A percentile compares a stretch with the other conserved stretches of the same genome.
These are phyloP conservation scores for Ophthalmolycus amberensis DNA, from an alignment of 2,113 vertebrate genomes.

Conservation along the genomic window DNA sequence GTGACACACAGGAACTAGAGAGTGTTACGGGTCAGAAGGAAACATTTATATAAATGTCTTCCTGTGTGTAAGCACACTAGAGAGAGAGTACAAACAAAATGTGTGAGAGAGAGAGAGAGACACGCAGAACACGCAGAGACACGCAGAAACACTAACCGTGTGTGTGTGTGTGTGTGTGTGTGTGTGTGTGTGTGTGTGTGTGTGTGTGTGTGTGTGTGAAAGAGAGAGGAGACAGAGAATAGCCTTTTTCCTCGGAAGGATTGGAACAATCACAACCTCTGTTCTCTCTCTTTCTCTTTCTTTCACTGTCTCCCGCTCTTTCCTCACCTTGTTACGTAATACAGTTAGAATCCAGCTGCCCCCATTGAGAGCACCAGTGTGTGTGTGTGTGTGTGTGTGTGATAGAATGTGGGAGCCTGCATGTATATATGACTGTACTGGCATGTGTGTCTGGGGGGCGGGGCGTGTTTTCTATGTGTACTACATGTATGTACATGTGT, in stretches of 20 bases:
- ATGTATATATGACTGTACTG: background rate
- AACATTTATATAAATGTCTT: background rate
- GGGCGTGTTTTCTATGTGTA: background rate
- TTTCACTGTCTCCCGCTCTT: conserved; percentile 30
- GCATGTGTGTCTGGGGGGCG: background rate
- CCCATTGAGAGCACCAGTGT: conserved; percentile 20
- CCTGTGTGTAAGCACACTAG: background rate
- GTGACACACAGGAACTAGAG: background rate
- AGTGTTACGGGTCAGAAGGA: background rate
- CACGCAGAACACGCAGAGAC: background rate
- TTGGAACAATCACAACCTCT: conserved; percentile 63
- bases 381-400: conserved; percentile 8
- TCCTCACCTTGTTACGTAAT: conserved; percentile 43
- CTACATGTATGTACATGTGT: background rate
- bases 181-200: conserved; percentile 6
- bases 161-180: conserved; percentile 3
- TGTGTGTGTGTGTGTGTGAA: background rate
- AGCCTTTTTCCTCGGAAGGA: conserved; percentile 29
- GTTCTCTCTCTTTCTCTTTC: conserved; percentile 23
- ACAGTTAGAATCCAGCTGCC: conserved; percentile 36
- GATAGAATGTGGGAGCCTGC: background rate
- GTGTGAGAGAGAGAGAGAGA: background rate
- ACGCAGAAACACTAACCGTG: background rate
- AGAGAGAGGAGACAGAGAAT: conserved; percentile 25
- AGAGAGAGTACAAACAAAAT: background rate